Evolutionary conservation across 2,888 invertebrate species (phyloP).

Genomic region (Asteroscopus sphinx): DNA sequence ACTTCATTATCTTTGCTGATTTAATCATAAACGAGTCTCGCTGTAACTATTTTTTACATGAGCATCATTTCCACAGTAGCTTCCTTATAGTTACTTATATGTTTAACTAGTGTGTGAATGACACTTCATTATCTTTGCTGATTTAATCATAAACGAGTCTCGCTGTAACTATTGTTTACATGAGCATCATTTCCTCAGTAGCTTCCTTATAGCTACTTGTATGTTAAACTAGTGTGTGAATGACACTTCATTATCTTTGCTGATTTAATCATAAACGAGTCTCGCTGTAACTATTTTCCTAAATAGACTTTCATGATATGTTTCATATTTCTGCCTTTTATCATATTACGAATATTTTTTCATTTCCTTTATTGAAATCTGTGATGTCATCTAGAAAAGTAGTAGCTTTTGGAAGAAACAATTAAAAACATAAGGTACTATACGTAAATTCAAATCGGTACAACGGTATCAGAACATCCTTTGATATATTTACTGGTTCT

Average conservation of each 20-base stretch:
- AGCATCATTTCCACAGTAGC: neutral
- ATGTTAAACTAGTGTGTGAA: neutral
- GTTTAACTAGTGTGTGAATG: neutral
- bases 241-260: constrained; percentile 2
- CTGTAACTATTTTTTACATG: neutral
- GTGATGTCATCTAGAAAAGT: neutral
- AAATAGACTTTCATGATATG: neutral
- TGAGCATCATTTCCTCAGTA: neutral
- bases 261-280: neutral
- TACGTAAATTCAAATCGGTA: too few relatives aligned
- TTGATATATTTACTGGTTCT: too few relatives aligned
- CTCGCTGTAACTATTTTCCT: neutral
- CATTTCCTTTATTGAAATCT: neutral
- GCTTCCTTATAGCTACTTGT: neutral
- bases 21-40: neutral
- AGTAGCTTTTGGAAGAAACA: too few relatives aligned
- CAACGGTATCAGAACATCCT: too few relatives aligned
- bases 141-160: neutral
- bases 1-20: constrained; percentile 3
- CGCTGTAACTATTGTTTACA: too few relatives aligned
- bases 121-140: constrained; percentile 1
- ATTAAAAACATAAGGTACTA: too few relatives aligned
- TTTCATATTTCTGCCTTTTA: neutral
- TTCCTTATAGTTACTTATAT: neutral
- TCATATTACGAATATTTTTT: neutral